Evolutionary conservation across 23 tunicate genomes (phyloP).

Genomic region (Trididemnum clinides): DNA sequence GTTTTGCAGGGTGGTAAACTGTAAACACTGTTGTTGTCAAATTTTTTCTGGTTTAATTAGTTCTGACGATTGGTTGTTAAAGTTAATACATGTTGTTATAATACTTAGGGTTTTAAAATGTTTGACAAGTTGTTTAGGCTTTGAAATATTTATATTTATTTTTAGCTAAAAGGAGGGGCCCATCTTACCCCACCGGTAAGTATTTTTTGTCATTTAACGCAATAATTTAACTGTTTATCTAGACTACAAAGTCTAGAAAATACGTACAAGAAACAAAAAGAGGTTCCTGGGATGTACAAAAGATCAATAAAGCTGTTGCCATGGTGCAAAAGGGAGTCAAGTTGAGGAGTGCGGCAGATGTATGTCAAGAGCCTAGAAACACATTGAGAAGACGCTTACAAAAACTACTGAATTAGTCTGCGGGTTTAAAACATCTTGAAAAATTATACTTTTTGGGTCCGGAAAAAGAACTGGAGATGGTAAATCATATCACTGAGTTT

Average conservation of each 20-base stretch:
- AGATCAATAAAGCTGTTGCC: constrained; percentile 9
- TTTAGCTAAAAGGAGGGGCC: too few species aligned
- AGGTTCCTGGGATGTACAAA: constrained; percentile 7
- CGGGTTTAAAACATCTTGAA: constrained; percentile 20
- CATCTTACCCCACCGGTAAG: not conserved
- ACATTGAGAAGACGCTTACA: constrained; percentile 1
- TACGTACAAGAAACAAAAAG: not conserved
- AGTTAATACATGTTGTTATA: too few species aligned
- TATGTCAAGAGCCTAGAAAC: constrained; percentile 11
- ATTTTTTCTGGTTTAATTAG: too few species aligned
- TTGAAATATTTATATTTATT: not conserved
- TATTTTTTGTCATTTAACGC: too few species aligned
- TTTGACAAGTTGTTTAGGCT: not conserved
- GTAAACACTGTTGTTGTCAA: too few species aligned
- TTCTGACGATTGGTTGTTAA: too few species aligned
- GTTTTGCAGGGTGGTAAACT: too few species aligned
- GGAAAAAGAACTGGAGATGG: constrained; percentile 16
- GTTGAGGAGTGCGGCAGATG: constrained; percentile 26
- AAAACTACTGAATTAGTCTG: not conserved
- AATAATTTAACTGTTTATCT: too few species aligned
- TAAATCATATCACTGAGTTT: constrained; percentile 3
- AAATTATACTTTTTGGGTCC: constrained; percentile 17
- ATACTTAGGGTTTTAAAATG: not conserved
- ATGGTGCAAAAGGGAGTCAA: constrained; percentile 16
- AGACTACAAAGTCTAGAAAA: constrained; percentile 4